Evolutionary conservation across 2,888 invertebrate genomes (phyloP).

Genomic region (Cryptocephalus primarius): DNA sequence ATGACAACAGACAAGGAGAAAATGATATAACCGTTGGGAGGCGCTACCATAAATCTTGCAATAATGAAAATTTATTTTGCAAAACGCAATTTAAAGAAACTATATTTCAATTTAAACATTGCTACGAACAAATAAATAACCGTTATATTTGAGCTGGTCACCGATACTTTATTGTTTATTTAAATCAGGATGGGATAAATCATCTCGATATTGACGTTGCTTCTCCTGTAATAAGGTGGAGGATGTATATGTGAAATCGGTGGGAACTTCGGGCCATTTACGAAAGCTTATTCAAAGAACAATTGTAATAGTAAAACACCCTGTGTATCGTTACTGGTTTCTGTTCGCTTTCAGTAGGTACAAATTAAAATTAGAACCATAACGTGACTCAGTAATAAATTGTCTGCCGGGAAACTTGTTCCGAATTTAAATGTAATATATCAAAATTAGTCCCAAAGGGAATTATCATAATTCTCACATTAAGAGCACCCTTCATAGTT

Average conservation of each 20-base stretch:
- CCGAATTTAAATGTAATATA: no score
- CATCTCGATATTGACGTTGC: not conserved
- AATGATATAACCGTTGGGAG: constrained; percentile 18
- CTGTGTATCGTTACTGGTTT: no score
- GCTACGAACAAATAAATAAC: constrained; percentile 10
- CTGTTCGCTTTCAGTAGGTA: no score
- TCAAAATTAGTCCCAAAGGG: no score
- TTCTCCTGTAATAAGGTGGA: not conserved
- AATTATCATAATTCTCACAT: no score
- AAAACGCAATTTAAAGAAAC: constrained; percentile 17
- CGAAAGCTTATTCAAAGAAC: not conserved
- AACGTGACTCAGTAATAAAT: no score
- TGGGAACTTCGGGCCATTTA: not conserved
- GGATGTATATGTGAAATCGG: not conserved
- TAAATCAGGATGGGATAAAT: constrained; percentile 9
- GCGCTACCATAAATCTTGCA: constrained; percentile 17
- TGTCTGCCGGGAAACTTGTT: no score
- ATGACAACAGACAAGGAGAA: constrained; percentile 16
- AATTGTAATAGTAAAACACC: no score
- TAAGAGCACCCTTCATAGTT: no score
- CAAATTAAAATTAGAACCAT: no score
- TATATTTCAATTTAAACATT: constrained; percentile 13
- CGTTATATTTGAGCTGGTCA: constrained; percentile 10
- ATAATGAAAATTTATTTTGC: constrained; percentile 24
- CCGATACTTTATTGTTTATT: constrained; percentile 12